These are phyloP conservation scores for Magallana angulata DNA, from an alignment of 1,140 invertebrate genomes.

Conservation along the genomic window DNA sequence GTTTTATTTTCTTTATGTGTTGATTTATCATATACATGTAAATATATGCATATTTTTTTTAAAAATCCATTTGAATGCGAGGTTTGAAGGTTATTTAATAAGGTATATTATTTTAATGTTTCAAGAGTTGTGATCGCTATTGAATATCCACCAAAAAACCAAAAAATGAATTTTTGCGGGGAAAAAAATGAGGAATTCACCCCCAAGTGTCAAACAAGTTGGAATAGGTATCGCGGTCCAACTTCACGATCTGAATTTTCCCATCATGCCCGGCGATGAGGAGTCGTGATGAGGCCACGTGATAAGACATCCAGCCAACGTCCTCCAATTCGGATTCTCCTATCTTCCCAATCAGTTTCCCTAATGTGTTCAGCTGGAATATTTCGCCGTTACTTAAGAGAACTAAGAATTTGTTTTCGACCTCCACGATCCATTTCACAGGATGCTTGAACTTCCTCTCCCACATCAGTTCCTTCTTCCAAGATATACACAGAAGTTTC, in stretches of 20 bases:
- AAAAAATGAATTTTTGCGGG: too few species aligned
- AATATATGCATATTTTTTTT: too few species aligned
- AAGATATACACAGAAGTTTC: conserved; percentile 13
- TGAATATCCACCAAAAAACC: too few species aligned
- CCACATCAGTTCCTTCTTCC: conserved; percentile 22
- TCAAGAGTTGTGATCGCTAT: too few species aligned
- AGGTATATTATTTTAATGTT: too few species aligned
- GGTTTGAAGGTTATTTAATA: too few species aligned
- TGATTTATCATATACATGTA: too few species aligned
- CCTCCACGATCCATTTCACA: conserved; percentile 18
- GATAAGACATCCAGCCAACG: conserved; percentile 14
- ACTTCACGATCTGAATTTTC: conserved; percentile 8
- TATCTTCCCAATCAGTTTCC: conserved; percentile 14
- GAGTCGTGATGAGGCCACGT: conserved; percentile 21
- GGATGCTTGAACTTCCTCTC: conserved; percentile 25
- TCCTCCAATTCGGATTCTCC: background rate
- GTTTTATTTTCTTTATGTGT: background rate
- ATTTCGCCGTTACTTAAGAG: conserved; percentile 3
- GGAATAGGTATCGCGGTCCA: background rate
- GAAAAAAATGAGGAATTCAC: background rate
- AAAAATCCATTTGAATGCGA: too few species aligned
- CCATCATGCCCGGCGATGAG: background rate
- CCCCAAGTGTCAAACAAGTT: background rate
- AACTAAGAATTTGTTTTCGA: conserved; percentile 10
- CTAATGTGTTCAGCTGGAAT: conserved; percentile 11